Conservation (phyloP, 1,140 invertebrate species). For the Drosophila parvula region DNA sequence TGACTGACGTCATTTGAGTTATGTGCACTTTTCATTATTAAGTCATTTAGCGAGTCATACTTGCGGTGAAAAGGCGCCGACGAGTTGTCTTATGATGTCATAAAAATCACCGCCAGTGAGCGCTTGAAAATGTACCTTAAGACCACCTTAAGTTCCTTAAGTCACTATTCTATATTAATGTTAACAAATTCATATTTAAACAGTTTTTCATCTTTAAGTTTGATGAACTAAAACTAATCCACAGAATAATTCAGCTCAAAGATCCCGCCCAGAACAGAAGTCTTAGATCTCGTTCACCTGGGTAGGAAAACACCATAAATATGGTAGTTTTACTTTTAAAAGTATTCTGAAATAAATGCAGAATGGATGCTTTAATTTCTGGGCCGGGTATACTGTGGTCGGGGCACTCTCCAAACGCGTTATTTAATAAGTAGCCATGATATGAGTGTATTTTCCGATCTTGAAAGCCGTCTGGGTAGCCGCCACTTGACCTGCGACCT, state of each 20-base stretch:
- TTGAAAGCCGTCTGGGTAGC: neutral
- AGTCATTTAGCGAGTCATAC: slow-evolving; percentile 18
- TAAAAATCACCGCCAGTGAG: neutral
- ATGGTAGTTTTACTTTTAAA: too few relatives aligned
- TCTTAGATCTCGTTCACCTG: neutral
- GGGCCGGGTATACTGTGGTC: neutral
- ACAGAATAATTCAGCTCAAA: neutral
- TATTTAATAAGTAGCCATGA: neutral
- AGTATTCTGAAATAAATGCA: too few relatives aligned
- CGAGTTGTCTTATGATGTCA: slow-evolving; percentile 4
- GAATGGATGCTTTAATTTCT: too few relatives aligned
- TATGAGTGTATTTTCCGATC: neutral
- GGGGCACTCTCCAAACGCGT: neutral
- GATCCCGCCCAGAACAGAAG: neutral
- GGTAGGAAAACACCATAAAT: too few relatives aligned
- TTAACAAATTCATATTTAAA: neutral
- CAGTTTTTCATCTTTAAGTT: too few relatives aligned
- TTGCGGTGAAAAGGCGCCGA: neutral
- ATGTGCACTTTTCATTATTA: slow-evolving; percentile 26
- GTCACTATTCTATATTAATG: neutral
- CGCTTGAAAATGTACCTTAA: neutral
- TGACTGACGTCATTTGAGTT: slow-evolving; percentile 50
- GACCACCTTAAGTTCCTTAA: too few relatives aligned
- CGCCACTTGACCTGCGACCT: slow-evolving; percentile 17
- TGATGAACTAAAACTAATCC: neutral